Conservation (phyloP, 2,797 vertebrate species). For the Margarornis squamiger region DNA sequence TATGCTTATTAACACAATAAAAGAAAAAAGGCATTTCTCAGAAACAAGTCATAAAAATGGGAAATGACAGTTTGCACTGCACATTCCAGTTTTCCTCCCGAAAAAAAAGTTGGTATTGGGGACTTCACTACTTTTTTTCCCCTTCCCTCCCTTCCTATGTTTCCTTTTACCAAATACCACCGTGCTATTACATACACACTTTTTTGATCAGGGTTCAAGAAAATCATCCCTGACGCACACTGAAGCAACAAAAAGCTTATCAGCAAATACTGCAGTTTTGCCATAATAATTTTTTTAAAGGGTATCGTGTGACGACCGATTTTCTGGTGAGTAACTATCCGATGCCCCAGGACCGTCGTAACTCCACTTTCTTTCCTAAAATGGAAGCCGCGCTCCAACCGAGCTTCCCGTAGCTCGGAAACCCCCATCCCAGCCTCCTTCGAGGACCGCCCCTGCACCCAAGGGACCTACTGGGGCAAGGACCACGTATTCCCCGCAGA, state of each 20-base stretch:
- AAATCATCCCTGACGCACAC: neutral
- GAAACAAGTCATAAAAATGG: neutral
- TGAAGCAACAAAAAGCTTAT: neutral
- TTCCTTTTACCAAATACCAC: neutral
- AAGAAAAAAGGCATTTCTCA: neutral
- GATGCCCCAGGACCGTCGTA: neutral
- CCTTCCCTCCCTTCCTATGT: neutral
- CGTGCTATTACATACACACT: accelerated
- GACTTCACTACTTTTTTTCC: neutral
- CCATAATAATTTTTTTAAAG: neutral
- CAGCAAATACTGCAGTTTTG: neutral
- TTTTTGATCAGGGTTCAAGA: neutral
- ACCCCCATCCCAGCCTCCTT: neutral
- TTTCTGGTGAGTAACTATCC: neutral
- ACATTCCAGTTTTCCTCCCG: neutral
- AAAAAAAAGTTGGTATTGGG: neutral
- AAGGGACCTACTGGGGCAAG: accelerated
- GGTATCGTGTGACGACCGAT: neutral
- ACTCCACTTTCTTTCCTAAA: constrained; percentile 33
- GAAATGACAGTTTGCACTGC: neutral
- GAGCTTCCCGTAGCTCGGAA: neutral
- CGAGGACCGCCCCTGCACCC: neutral
- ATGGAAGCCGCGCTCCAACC: constrained; percentile 23
- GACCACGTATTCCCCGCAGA: accelerated
- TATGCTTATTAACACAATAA: accelerated